Evolutionary conservation across 2,888 invertebrate genomes (phyloP), one percentile per base, ranked within the genome.

Genomic region (Oxycera nigricornis): DNA sequence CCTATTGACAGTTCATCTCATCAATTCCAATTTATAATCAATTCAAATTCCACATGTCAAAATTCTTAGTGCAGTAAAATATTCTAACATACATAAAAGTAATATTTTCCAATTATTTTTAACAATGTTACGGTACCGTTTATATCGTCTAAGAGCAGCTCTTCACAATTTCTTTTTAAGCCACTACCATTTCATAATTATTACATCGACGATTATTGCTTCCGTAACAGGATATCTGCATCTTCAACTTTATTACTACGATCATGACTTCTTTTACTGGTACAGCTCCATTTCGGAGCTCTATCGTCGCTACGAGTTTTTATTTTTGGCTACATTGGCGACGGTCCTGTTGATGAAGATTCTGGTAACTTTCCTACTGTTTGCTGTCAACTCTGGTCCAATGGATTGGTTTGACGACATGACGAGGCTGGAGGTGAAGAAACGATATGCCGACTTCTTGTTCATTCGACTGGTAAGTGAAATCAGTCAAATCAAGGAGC

Each of bases 371-470:
- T 75, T 77, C 1, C 77, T 81, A 11, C 74, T 81, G 14, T 30
- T 79, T 22, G 73, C 76, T 9, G 78, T 80, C 1, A 82, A 81
- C 55, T 35, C 78, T 30, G 77, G 77, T 14, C 79, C 81, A 3
- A 9, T 80, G 59, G 76, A 74, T 11, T 79, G 78, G 6, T 79
- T 77, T 11, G 73, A 80, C 17, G 79, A 81, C 1, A 6, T 81
- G 65, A 78, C 82, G 0, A 79, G 80, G 57, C 52, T 81, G 72
- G 82, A 85, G 77, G 81, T 83, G 22, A 84, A 82, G 79, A 82
- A 84, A 76, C 83, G 83, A n/a, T 84, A 83, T 76, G 80, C 81
- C 0, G 82, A 83, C 9, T 84, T 80, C 72, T 78, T 84, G 0
- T 79, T 84, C 67, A 75, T 83, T 55, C 83, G 83, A 3, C 75